Conservation (phyloP, 64 coral and sea anemone species). For the Stichodactyla helianthus region DNA sequence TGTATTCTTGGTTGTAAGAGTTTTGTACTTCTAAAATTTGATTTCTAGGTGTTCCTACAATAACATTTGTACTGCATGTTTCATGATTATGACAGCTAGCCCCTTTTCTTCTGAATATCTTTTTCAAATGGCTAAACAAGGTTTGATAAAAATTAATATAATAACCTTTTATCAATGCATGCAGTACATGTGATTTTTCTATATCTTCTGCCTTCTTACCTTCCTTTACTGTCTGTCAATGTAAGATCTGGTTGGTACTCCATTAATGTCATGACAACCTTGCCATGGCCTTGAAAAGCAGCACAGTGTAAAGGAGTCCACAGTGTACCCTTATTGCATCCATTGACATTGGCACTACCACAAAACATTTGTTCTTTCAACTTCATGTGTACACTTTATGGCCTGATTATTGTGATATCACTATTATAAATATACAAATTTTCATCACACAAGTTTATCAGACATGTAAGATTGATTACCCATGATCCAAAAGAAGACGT, state of each 20-base stretch:
- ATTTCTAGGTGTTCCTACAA: no score
- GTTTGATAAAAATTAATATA: no score
- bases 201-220: conserved; percentile 17
- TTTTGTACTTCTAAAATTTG: no score
- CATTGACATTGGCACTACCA: conserved; percentile 69
- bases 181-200: no score
- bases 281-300: conserved; percentile 90
- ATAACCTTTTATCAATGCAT: no score
- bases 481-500: conserved; percentile 38
- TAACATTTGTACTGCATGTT: no score
- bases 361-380: not conserved
- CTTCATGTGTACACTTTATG: not conserved
- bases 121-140: no score
- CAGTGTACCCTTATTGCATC: conserved; percentile 65
- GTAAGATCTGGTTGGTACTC: conserved; percentile 54
- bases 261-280: conserved; percentile 85
- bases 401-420: no score
- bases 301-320: conserved; percentile 89
- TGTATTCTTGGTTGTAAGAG: no score
- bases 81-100: no score
- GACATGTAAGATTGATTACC: conserved; percentile 24
- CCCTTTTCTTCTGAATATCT: no score
- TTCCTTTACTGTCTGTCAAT: conserved; percentile 59
- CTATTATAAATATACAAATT: no score
- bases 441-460: not conserved